phyloP scores from a whole-genome alignment of 1,140 invertebrate genomes.

The Camponotus floridanus region DNA sequence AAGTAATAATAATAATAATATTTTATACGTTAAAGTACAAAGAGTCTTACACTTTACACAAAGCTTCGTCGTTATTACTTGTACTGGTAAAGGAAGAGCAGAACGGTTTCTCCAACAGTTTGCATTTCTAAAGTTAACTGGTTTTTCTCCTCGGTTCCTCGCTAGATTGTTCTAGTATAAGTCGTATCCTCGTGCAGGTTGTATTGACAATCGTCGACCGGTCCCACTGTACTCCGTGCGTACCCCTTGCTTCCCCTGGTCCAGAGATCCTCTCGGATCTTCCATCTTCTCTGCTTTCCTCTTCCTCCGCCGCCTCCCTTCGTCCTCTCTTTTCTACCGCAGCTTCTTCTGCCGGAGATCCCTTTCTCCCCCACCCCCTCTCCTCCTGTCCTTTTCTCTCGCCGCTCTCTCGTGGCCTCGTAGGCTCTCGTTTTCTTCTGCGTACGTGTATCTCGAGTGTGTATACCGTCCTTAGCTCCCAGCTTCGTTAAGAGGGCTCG shows the following conservation, averaged over 20 bases:
- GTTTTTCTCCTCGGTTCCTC: constrained; percentile 12
- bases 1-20: no score
- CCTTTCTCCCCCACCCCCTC: constrained; percentile 3
- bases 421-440: constrained; percentile 72
- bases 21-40: no score
- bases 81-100: background rate
- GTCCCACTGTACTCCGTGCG: constrained; percentile 50
- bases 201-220: constrained; percentile 63
- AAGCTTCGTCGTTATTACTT: background rate
- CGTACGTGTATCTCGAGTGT: constrained; percentile 42
- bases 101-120: background rate
- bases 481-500: constrained; percentile 74
- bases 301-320: background rate
- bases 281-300: constrained; percentile 14
- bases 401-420: constrained; percentile 46
- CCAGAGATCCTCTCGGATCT: constrained; percentile 30
- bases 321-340: background rate
- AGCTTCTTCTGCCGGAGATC: constrained; percentile 3
- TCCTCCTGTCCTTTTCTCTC: constrained; percentile 16
- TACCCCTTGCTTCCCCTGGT: background rate
- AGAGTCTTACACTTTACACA: background rate
- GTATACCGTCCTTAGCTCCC: constrained; percentile 63
- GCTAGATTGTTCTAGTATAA: constrained; percentile 47
- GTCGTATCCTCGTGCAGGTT: constrained; percentile 32
- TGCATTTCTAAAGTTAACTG: constrained; percentile 11